Evolutionary conservation across 2,113 vertebrate species (phyloP).

Genomic region (Brienomyrus longianalis): DNA sequence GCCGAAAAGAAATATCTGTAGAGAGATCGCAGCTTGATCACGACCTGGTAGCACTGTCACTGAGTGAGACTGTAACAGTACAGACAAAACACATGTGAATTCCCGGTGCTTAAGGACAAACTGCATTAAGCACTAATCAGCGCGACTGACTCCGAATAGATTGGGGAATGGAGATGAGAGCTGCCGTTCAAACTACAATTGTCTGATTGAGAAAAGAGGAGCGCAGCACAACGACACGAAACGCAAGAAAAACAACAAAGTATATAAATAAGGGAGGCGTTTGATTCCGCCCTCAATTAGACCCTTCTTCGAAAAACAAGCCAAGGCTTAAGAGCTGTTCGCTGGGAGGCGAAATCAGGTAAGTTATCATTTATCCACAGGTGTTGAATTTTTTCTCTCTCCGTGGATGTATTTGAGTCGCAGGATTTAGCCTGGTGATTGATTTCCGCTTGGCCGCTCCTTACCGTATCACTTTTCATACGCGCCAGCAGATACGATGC

Average conservation of each 20-base stretch:
- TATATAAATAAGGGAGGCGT: not conserved
- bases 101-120: slow-evolving; percentile 34
- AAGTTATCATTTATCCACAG: slow-evolving; percentile 65
- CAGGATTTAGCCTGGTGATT: slow-evolving; percentile 56
- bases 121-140: slow-evolving; percentile 24
- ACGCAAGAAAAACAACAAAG: not conserved
- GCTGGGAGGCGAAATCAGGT: slow-evolving; percentile 48
- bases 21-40: slow-evolving; percentile 52
- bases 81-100: slow-evolving; percentile 33
- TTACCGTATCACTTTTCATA: slow-evolving; percentile 64
- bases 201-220: slow-evolving; percentile 15
- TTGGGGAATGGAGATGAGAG: slow-evolving; percentile 20
- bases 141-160: slow-evolving; percentile 26
- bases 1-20: slow-evolving; percentile 44
- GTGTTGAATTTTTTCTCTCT: slow-evolving; percentile 53
- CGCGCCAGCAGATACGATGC: slow-evolving; percentile 58
- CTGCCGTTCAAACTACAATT: slow-evolving; percentile 23
- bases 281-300: not conserved
- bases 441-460: slow-evolving; percentile 58
- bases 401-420: slow-evolving; percentile 51
- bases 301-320: not conserved
- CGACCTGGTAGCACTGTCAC: slow-evolving; percentile 62
- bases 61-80: slow-evolving; percentile 43
- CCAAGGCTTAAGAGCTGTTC: not conserved
- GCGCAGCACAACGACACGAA: not conserved